Conservation (phyloP, 2,113 vertebrate species). For the Sinocyclocheilus grahami region DNA sequence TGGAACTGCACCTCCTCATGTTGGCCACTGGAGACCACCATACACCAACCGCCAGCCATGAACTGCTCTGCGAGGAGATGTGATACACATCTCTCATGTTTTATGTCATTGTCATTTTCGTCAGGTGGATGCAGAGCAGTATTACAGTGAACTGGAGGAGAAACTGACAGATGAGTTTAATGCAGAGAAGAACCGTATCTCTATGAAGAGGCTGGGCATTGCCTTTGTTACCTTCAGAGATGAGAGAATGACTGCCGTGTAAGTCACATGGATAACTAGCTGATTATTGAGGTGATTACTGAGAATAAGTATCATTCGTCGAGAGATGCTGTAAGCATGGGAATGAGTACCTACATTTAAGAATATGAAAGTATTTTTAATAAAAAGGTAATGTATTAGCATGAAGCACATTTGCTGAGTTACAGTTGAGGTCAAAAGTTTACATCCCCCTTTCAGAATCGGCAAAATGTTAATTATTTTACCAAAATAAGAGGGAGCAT, state of each 20-base stretch:
- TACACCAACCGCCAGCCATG: conserved; percentile 50
- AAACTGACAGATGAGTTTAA: conserved; percentile 96
- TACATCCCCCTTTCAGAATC: too few species aligned
- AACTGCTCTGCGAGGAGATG: neutral
- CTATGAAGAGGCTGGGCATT: conserved; percentile 86
- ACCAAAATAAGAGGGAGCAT: too few species aligned
- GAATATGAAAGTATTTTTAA: neutral
- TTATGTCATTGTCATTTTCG: conserved; percentile 3
- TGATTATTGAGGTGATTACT: neutral
- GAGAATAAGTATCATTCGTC: neutral
- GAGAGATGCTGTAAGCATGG: neutral
- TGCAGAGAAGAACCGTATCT: conserved; percentile 88
- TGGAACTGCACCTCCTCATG: conserved; percentile 27
- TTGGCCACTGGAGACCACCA: conserved; percentile 74
- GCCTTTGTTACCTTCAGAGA: conserved; percentile 95
- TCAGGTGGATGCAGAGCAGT: conserved; percentile 96
- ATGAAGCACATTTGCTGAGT: neutral
- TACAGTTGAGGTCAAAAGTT: too few species aligned
- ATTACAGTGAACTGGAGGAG: conserved; percentile 95
- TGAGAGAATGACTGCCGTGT: conserved; percentile 89
- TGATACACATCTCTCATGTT: neutral
- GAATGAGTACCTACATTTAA: neutral
- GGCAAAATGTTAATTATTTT: too few species aligned
- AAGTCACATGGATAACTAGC: conserved; percentile 66
- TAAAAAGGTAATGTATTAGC: neutral